phyloP scores from a whole-genome alignment of 2,797 vertebrate genomes.

The Enteromius treurensis region DNA sequence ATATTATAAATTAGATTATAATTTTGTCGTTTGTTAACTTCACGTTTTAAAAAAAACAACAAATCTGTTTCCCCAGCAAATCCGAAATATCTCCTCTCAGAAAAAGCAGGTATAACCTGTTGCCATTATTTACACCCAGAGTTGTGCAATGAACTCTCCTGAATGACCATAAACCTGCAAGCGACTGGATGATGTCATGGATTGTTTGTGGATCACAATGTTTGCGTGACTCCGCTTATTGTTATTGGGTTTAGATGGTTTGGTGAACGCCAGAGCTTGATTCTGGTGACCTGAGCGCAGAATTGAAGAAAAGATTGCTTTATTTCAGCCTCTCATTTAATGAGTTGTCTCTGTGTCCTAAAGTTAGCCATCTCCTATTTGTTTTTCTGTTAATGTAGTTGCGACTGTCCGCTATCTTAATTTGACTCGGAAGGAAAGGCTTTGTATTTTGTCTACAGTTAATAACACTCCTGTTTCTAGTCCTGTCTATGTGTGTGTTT shows the following conservation, averaged over 20 bases:
- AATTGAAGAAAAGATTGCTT: not conserved
- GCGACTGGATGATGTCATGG: constrained; percentile 52
- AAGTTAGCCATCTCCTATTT: not conserved
- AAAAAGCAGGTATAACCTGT: constrained; percentile 55
- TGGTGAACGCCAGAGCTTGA: not conserved
- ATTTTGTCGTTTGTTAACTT: not conserved
- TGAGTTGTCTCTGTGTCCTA: not conserved
- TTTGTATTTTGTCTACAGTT: not conserved
- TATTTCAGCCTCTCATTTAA: not conserved
- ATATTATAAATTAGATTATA: not conserved
- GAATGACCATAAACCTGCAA: not conserved
- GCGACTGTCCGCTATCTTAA: not conserved
- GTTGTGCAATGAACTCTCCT: not conserved
- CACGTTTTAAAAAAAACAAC: not conserved
- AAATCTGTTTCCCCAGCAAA: not conserved
- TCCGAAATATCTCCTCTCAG: not conserved
- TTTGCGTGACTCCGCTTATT: not conserved
- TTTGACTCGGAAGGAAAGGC: not conserved
- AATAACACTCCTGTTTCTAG: constrained; percentile 22
- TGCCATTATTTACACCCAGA: constrained; percentile 40
- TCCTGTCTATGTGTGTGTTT: not conserved
- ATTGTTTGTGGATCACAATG: not conserved
- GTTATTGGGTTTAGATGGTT: not conserved
- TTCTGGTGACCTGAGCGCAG: not conserved
- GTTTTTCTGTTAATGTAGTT: constrained; percentile 1